phyloP scores from a whole-genome alignment of 1,140 invertebrate species.

The Rhagoletis pomonella region DNA sequence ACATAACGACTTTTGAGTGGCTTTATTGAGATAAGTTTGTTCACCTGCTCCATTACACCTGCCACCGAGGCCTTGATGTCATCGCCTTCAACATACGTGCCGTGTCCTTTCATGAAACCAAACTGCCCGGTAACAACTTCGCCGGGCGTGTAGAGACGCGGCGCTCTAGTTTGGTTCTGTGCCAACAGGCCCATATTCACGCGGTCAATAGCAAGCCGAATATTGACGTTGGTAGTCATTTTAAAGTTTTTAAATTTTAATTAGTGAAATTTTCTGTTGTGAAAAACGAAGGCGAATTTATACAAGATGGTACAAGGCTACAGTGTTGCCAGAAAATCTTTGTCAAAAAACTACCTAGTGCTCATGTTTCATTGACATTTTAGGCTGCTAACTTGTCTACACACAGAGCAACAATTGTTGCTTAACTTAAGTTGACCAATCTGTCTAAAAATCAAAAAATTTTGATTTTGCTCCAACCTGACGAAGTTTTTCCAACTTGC shows the following conservation, averaged over 20 bases:
- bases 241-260: neutral
- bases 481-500: too few relatives aligned
- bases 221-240: constrained; percentile 65
- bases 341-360: too few relatives aligned
- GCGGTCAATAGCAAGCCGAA: constrained; percentile 77
- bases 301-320: too few relatives aligned
- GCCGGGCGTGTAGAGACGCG: constrained; percentile 88
- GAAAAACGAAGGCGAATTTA: too few relatives aligned
- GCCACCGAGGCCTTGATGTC: constrained; percentile 93
- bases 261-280: too few relatives aligned
- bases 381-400: too few relatives aligned
- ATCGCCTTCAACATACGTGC: constrained; percentile 91
- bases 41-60: constrained; percentile 94
- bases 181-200: constrained; percentile 77
- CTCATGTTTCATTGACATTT: too few relatives aligned
- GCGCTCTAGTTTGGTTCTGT: constrained; percentile 77
- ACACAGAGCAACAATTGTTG: too few relatives aligned
- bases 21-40: constrained; percentile 93
- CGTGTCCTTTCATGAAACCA: constrained; percentile 97
- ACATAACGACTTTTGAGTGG: constrained; percentile 93
- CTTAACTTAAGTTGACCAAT: too few relatives aligned
- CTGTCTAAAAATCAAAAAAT: too few relatives aligned
- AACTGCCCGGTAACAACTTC: constrained; percentile 87
- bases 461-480: too few relatives aligned
- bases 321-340: too few relatives aligned